Evolutionary conservation across 2,888 invertebrate genomes (phyloP).

Genomic region (Proisotoma minuta): DNA sequence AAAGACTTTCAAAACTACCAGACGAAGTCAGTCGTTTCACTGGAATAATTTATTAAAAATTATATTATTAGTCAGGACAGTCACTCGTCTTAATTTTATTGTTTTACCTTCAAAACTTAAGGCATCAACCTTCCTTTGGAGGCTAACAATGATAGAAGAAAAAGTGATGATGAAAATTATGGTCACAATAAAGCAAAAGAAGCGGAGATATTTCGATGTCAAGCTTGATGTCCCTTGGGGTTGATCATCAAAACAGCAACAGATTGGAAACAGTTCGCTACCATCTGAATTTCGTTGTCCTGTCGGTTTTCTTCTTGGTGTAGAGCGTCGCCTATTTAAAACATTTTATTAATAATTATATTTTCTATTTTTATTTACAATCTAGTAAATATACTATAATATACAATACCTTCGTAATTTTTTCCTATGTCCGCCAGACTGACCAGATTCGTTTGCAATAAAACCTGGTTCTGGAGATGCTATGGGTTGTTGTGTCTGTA

Average conservation of each 20-base stretch:
- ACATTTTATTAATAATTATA: background rate
- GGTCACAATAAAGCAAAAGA: conserved; percentile 22
- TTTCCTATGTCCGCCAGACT: too few relatives aligned
- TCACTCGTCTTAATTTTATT: too few relatives aligned
- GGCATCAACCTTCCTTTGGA: conserved; percentile 25
- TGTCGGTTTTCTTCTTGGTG: conserved; percentile 19
- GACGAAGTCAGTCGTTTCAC: too few relatives aligned
- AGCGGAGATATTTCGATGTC: conserved; percentile 21
- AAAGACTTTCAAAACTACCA: too few relatives aligned
- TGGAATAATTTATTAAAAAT: too few relatives aligned
- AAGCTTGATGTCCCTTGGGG: conserved; percentile 9
- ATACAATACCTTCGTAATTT: conserved; percentile 21
- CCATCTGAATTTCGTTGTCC: background rate
- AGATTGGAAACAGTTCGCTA: conserved; percentile 21
- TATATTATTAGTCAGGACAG: too few relatives aligned
- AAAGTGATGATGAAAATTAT: conserved; percentile 21
- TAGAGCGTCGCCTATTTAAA: conserved; percentile 19
- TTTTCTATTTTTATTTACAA: background rate
- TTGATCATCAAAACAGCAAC: conserved; percentile 28
- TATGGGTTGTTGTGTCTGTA: background rate
- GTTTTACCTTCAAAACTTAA: conserved; percentile 22
- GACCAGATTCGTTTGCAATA: background rate
- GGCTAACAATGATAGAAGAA: conserved; percentile 24
- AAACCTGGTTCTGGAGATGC: conserved; percentile 8
- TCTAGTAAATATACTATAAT: background rate